phyloP scores from a whole-genome alignment of 2,888 invertebrate species.

The Ditylenchus weischeri region DNA sequence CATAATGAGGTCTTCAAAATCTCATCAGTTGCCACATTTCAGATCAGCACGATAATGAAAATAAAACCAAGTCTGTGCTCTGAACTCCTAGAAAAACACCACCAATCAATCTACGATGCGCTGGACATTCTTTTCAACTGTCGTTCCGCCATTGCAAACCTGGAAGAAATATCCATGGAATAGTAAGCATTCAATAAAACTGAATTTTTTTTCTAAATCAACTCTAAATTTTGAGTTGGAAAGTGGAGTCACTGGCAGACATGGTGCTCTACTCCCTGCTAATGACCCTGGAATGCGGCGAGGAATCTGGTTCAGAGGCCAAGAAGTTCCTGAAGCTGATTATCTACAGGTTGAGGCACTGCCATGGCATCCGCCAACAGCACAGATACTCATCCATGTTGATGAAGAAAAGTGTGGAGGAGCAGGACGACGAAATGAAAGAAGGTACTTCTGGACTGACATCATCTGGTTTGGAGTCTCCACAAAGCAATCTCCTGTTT shows the following conservation, averaged over 20 bases:
- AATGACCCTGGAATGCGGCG: conserved; percentile 22
- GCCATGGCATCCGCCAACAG: conserved; percentile 4
- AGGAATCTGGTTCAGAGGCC: conserved; percentile 3
- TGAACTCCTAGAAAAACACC: conserved; percentile 6
- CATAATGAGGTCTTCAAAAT: too few species aligned
- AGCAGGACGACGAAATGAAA: neutral
- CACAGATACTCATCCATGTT: neutral
- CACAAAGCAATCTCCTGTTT: neutral
- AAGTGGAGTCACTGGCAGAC: conserved; percentile 30
- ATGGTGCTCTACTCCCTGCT: conserved; percentile 25
- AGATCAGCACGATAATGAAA: conserved; percentile 14
- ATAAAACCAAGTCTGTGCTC: neutral
- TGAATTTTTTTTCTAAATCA: neutral
- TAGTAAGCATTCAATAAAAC: conserved; percentile 14
- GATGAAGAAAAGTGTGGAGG: neutral
- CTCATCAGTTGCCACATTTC: neutral
- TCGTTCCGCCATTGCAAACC: conserved; percentile 3
- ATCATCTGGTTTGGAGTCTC: neutral
- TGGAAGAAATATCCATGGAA: conserved; percentile 31
- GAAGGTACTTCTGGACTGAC: neutral
- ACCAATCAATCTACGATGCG: conserved; percentile 17
- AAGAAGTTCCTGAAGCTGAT: conserved; percentile 18
- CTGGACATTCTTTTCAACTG: conserved; percentile 23
- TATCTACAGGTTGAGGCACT: conserved; percentile 4
- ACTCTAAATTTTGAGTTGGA: conserved; percentile 22